Evolutionary conservation across 2,797 vertebrate genomes (phyloP).

Genomic region (Sebastes cheni): DNA sequence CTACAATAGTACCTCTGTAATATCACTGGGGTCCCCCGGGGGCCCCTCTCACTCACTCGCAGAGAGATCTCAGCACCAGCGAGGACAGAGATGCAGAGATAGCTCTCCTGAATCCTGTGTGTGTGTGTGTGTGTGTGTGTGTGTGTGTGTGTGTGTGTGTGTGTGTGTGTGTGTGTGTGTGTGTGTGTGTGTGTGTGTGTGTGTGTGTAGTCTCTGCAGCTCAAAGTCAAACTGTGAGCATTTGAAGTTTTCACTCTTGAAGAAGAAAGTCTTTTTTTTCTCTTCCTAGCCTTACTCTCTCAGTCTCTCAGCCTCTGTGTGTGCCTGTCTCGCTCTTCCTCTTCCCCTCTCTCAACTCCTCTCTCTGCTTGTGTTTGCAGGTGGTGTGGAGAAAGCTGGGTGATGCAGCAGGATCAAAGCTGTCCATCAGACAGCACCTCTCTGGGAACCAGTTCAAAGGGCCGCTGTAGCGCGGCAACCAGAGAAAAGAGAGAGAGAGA

Average conservation of each 20-base stretch:
- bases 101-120: background rate
- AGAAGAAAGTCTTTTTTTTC: slow-evolving; percentile 30
- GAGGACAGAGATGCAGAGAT: slow-evolving; percentile 36
- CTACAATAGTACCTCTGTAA: slow-evolving; percentile 75
- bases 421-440: slow-evolving; percentile 94
- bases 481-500: background rate
- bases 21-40: slow-evolving; percentile 38
- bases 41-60: slow-evolving; percentile 23
- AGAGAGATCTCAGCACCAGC: slow-evolving; percentile 16
- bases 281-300: background rate
- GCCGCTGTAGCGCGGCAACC: slow-evolving; percentile 86
- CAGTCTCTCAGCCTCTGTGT: background rate
- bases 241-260: slow-evolving; percentile 58
- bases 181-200: background rate
- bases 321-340: slow-evolving; percentile 2
- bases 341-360: slow-evolving; percentile 19
- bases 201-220: slow-evolving; percentile 19
- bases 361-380: slow-evolving; percentile 70
- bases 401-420: slow-evolving; percentile 93
- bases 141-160: background rate
- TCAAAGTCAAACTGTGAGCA: slow-evolving; percentile 55
- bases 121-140: no score
- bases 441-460: slow-evolving; percentile 99
- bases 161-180: background rate
- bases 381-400: slow-evolving; percentile 98